Base-by-base conservation (phyloP, 2,113 vertebrate genomes). In the Carassius auratus region DNA sequence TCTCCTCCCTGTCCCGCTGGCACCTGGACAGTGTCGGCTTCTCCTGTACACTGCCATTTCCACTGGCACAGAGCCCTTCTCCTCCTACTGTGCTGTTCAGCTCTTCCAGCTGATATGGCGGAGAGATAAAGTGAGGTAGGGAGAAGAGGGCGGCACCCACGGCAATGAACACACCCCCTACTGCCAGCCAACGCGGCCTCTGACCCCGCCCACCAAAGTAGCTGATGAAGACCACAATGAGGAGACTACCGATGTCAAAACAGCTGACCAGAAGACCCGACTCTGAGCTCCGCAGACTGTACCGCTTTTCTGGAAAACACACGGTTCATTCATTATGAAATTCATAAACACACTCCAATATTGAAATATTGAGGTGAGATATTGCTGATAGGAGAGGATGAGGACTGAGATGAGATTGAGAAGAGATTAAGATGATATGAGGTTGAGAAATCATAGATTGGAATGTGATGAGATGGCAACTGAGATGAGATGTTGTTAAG, bases 221-320 rank as follows among this genome's bases (percentile, higher is more conserved):
- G 92, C 98, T 99, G 93, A 99, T 98, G 89, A 99, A 99, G 80
- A 99, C 97, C 62, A 99, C 98, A 85, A 99, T 97, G 57, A 98
- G 87, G 81, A 99, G 95, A 91, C 98, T 99, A 66, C 98, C 98
- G 3, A 99, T 97, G 94, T 99, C 98, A 85, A 99, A 99, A 86
- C 98, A 99, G 95, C 98, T 99, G 92, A 99, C 98, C 36, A 99
- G 95, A 83, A 99, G 95, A 89, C 98, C 98, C 0, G 98, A 99
- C 88, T 99, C 98, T 0, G 97, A 99, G 90, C 98, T 99, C 88
- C 97, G 95, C 45, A 99, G 95, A 86, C 97, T 99, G 93, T 99
- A 99, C 55, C 98, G 92, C 91, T 97, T 96, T 93, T 99, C 98
- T 89, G 50, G 30, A 38, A 69, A 73, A 87, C n/a, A 82, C 30